Base-by-base conservation (phyloP, 1,140 invertebrate genomes). In the Papilio glaucus region DNA sequence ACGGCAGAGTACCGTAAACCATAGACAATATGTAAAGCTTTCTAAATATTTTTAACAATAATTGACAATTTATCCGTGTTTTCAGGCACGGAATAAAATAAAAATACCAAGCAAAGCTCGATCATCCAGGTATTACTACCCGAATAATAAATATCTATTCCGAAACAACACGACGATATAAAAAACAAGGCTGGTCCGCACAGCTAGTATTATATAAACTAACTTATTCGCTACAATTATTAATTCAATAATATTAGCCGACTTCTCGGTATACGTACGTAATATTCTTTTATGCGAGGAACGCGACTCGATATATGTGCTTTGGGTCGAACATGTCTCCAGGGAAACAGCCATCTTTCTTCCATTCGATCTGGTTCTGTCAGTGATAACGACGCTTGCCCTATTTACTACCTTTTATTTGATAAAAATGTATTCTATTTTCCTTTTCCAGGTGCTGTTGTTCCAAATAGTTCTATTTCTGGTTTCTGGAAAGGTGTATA, bases 341-440 rank as follows among this genome's bases (percentile, higher is more conserved):
- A 12, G 80, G 77, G 82, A 80, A 71, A 76, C 73, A 73, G 73
- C 78, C 75, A 81, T 84, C 73, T 82, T 85, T 86, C 77, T 84
- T 81, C 41, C 70, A 77, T 81, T 77, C 81, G 77, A 84, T 81
- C 75, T 81, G 61, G 42, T 60, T 73, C 76, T 83, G 79, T 81
- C 79, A 76, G 74, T 77, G 81, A 84, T 83, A 85, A 82, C 78
- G 73, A 82, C 74, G 68, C 49, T 72, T 73, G 80, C 76, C 74
- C 79, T 77, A 82, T 84, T 84, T 82, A 79, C 80, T 77, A 80
- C 41, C 53, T 68, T 57, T 69, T 69, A 69, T 69, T 69, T 69
- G 67, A 69, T 53, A 69, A 69, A 69, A 39, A 9, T 39, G 62
- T 63, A 39, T 63, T 24, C 62, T 39, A 63, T 63, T 63, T 39